Evolutionary conservation across 64 coral and sea anemone genomes (phyloP).

Genomic region (Exaiptasia diaphana): DNA sequence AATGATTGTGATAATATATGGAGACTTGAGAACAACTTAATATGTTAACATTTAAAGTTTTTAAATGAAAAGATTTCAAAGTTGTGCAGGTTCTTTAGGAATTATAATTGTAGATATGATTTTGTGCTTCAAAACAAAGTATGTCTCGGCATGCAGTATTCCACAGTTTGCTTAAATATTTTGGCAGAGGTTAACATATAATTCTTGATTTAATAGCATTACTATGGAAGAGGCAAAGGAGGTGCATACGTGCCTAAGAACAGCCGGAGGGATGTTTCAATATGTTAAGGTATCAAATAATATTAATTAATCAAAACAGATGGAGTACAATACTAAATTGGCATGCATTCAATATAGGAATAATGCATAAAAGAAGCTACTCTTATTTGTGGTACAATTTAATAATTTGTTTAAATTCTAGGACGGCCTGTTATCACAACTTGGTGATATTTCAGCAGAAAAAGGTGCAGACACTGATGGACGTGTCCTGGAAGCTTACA

Average conservation of each 20-base stretch:
- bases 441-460: slow-evolving; percentile 76
- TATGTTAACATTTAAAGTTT: too few relatives aligned
- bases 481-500: slow-evolving; percentile 82
- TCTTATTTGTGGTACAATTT: too few relatives aligned
- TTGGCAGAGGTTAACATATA: too few relatives aligned
- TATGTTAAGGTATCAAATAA: slow-evolving; percentile 86
- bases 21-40: too few relatives aligned
- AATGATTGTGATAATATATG: too few relatives aligned
- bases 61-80: too few relatives aligned
- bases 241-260: slow-evolving; percentile 79
- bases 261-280: slow-evolving; percentile 88
- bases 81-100: too few relatives aligned
- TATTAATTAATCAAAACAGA: background rate
- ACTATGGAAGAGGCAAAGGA: slow-evolving; percentile 99
- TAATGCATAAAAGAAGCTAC: background rate
- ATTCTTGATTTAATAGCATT: slow-evolving; percentile 52
- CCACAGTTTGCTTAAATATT: too few relatives aligned
- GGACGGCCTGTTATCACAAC: slow-evolving; percentile 81
- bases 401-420: too few relatives aligned
- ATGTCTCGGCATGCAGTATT: too few relatives aligned
- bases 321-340: background rate
- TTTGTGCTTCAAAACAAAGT: too few relatives aligned
- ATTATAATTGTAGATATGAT: too few relatives aligned
- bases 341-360: background rate
- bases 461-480: slow-evolving; percentile 90